These are phyloP conservation scores for Tortricodes alternella DNA, from an alignment of 2,888 invertebrate species.

Conservation along the genomic window DNA sequence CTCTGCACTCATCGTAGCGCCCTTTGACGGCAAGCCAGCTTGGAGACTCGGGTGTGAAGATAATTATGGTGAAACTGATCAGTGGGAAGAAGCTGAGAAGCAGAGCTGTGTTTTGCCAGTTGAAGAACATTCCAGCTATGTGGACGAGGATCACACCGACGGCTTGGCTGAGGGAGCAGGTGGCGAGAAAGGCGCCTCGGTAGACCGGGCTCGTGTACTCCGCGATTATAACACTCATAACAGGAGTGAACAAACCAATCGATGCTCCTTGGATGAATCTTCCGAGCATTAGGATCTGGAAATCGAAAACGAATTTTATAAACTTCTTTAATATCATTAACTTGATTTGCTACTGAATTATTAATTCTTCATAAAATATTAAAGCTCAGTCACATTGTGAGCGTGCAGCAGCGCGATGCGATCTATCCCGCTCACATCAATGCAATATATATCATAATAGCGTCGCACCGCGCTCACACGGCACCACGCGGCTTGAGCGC, in stretches of 20 bases:
- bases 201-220: slow-evolving; percentile 81
- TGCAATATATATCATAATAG: too few relatives aligned
- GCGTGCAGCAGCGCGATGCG: too few relatives aligned
- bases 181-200: slow-evolving; percentile 83
- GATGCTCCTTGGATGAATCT: slow-evolving; percentile 65
- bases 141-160: slow-evolving; percentile 84
- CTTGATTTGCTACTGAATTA: too few relatives aligned
- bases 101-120: slow-evolving; percentile 80
- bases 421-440: too few relatives aligned
- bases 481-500: too few relatives aligned
- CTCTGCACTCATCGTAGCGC: slow-evolving; percentile 72
- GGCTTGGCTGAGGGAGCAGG: slow-evolving; percentile 80
- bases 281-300: slow-evolving; percentile 53
- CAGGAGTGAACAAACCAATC: slow-evolving; percentile 75
- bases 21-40: slow-evolving; percentile 82
- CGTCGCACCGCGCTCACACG: too few relatives aligned
- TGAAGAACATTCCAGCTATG: slow-evolving; percentile 79
- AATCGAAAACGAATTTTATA: slow-evolving; percentile 22
- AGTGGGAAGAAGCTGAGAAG: slow-evolving; percentile 70
- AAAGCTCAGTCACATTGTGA: too few relatives aligned
- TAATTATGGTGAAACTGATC: slow-evolving; percentile 61
- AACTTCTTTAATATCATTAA: not conserved
- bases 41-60: slow-evolving; percentile 82
- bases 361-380: too few relatives aligned
- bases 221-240: slow-evolving; percentile 73